Percentiles rank a stretch among this genome's conserved stretches.
These are phyloP conservation scores for Lepidocyrtoides sp. DNA, from an alignment of 2,888 invertebrate genomes.

Conservation along the genomic window DNA sequence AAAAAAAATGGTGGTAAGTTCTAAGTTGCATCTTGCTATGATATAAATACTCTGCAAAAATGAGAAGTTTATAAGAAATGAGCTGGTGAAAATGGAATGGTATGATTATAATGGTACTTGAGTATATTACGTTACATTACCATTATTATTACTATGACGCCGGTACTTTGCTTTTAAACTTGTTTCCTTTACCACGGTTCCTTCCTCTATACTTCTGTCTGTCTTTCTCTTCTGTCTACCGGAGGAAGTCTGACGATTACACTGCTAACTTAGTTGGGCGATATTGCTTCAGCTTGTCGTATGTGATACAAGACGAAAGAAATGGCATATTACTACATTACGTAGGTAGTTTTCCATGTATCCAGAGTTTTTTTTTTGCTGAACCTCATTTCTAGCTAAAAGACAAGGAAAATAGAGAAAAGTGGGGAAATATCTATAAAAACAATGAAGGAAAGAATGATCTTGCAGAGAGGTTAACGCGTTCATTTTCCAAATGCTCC, in stretches of 20 bases:
- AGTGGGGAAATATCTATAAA: conserved; percentile 81
- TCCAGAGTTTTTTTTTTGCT: conserved; percentile 10
- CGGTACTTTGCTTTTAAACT: conserved; percentile 76
- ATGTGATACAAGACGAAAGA: not conserved
- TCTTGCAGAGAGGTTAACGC: conserved; percentile 80
- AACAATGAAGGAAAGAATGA: conserved; percentile 80
- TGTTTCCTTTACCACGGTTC: conserved; percentile 66
- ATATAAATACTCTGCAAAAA: conserved; percentile 14
- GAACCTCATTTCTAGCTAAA: not conserved
- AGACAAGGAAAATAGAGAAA: conserved; percentile 54
- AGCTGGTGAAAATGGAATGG: conserved; percentile 8
- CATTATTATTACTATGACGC: conserved; percentile 37
- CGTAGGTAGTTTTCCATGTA: not conserved
- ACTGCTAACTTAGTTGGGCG: conserved; percentile 18
- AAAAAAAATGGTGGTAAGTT: conserved; percentile 20
- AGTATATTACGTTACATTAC: conserved; percentile 10
- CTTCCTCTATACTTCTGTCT: conserved; percentile 71
- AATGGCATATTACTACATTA: conserved; percentile 25
- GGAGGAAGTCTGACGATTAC: conserved; percentile 70
- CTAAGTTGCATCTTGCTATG: not conserved
- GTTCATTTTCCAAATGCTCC: conserved; percentile 79
- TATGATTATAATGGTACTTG: conserved; percentile 1
- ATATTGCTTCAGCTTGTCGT: not conserved
- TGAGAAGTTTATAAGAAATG: not conserved
- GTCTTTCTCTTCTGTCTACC: conserved; percentile 70